Evolutionary conservation across 2,113 vertebrate species (phyloP).

Genomic region (Psettodes erumei): DNA sequence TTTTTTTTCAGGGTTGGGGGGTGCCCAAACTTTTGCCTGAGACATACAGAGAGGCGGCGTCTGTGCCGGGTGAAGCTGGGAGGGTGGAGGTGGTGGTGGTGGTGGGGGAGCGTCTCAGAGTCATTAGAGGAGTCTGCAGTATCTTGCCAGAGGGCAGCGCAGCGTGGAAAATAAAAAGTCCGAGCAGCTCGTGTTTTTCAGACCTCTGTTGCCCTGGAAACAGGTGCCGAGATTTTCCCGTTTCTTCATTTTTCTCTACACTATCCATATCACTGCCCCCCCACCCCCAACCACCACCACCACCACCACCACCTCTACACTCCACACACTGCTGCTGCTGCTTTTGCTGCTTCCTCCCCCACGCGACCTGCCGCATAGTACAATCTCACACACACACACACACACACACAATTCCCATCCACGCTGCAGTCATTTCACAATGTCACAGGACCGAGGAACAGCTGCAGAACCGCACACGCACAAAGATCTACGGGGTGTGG

Average conservation of each 20-base stretch:
- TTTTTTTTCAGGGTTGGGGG: too few species aligned
- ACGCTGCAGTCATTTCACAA: slow-evolving; percentile 85
- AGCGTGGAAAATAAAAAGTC: slow-evolving; percentile 73
- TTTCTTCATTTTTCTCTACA: slow-evolving; percentile 79
- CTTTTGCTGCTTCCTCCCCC: slow-evolving; percentile 66
- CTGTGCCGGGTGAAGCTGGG: too few species aligned
- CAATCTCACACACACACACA: slow-evolving; percentile 55
- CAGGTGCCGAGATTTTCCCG: slow-evolving; percentile 84
- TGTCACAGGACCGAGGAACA: slow-evolving; percentile 71
- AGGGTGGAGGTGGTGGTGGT: too few species aligned
- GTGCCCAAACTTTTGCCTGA: background rate
- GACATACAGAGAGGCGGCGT: background rate
- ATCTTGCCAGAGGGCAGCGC: slow-evolving; percentile 78
- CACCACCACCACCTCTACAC: slow-evolving; percentile 45
- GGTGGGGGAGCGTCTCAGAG: slow-evolving; percentile 51
- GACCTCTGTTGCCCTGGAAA: slow-evolving; percentile 88
- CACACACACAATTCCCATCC: slow-evolving; percentile 55
- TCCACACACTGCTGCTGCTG: slow-evolving; percentile 48
- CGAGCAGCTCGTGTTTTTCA: slow-evolving; percentile 79
- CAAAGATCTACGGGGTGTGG: too few species aligned
- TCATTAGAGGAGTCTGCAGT: slow-evolving; percentile 77
- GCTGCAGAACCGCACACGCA: too few species aligned
- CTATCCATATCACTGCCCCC: slow-evolving; percentile 75
- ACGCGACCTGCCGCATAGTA: slow-evolving; percentile 82
- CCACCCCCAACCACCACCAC: slow-evolving; percentile 13